phyloP scores from a whole-genome alignment of 1,140 invertebrate genomes.

The Drosophila truncata region DNA sequence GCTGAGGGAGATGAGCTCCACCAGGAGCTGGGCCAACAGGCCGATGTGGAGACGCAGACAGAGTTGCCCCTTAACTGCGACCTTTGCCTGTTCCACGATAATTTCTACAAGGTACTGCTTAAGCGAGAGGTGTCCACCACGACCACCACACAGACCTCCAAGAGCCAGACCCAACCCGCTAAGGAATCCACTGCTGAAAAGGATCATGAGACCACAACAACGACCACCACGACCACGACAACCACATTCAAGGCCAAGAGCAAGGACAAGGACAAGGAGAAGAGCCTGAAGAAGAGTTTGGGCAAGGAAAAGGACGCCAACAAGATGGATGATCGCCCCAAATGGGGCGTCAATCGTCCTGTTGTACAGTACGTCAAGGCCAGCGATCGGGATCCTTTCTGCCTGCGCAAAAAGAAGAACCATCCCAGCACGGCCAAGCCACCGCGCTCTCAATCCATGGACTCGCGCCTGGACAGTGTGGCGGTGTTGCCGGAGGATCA shows the following conservation, averaged over 20 bases:
- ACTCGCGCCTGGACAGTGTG: conserved; percentile 70
- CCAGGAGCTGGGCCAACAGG: conserved; percentile 15
- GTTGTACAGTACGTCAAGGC: conserved; percentile 89
- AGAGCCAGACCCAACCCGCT: conserved; percentile 65
- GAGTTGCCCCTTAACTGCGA: conserved; percentile 80
- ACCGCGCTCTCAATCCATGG: conserved; percentile 75
- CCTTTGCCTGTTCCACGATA: conserved; percentile 79
- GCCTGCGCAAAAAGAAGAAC: conserved; percentile 80
- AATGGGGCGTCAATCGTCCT: conserved; percentile 88
- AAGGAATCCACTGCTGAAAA: conserved; percentile 67
- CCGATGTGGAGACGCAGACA: conserved; percentile 81
- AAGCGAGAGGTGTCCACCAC: conserved; percentile 83
- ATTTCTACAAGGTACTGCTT: conserved; percentile 81
- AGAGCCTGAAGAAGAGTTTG: conserved; percentile 51
- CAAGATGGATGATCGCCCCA: conserved; percentile 86
- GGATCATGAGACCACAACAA: conserved; percentile 81
- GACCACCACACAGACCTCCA: conserved; percentile 81
- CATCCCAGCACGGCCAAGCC: conserved; percentile 56
- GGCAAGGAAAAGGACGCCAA: conserved; percentile 70
- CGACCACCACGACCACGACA: conserved; percentile 82
- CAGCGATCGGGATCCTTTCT: conserved; percentile 90
- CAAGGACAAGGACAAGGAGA: conserved; percentile 80
- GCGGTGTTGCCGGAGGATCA: conserved; percentile 54
- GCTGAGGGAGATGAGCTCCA: background rate
- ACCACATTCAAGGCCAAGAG: conserved; percentile 82